Percentiles rank a stretch among this genome's conserved stretches.
These are phyloP conservation scores for Nyctibius bracteatus DNA, from an alignment of 2,113 vertebrate genomes.

Conservation along the genomic window DNA sequence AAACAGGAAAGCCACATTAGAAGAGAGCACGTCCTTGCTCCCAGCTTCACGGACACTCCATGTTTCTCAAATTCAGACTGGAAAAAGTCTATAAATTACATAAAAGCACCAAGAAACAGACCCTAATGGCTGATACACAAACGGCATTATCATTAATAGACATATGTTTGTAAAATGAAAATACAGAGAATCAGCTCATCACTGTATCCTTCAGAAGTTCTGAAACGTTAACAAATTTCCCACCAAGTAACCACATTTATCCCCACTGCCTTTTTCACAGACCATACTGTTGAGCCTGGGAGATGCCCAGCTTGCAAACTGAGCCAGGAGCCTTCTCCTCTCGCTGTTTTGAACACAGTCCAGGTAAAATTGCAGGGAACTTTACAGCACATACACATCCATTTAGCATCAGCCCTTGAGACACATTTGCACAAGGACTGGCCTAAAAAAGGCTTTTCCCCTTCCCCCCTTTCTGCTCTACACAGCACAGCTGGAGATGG, in stretches of 20 bases:
- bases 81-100: not conserved
- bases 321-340: not conserved
- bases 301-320: not conserved
- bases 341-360: not conserved
- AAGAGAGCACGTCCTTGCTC: not conserved
- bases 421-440: not conserved
- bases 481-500: not conserved
- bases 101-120: not conserved
- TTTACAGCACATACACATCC: not conserved
- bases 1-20: slow-evolving; percentile 5
- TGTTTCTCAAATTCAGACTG: not conserved
- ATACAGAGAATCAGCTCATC: not conserved
- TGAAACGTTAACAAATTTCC: not conserved
- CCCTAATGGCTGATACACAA: not conserved
- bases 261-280: not conserved
- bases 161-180: not conserved
- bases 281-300: not conserved
- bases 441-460: not conserved
- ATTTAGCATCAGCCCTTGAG: not conserved
- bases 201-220: not conserved
- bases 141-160: not conserved
- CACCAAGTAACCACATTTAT: not conserved
- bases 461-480: not conserved
- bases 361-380: not conserved
- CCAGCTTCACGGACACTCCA: not conserved